Percentiles rank a stretch among this genome's conserved stretches.
Evolutionary conservation across 2,113 vertebrate species (phyloP).

Genomic region (Anthoscopus minutus): DNA sequence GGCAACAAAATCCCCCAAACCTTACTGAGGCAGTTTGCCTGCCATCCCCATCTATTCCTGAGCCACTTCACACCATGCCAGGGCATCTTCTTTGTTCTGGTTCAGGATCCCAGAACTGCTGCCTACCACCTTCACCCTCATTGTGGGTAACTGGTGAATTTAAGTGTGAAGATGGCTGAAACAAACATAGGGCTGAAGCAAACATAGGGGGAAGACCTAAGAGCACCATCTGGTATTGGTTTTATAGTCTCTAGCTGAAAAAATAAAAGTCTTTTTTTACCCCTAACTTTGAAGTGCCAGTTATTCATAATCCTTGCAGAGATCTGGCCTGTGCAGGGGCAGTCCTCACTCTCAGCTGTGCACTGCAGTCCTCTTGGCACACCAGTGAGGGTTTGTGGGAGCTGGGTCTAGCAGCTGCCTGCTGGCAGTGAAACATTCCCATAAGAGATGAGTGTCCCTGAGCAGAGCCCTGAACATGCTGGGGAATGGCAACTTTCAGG

Average conservation of each 20-base stretch:
- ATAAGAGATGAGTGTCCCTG: neutral
- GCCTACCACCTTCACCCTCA: neutral
- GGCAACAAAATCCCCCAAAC: neutral
- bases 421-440: neutral
- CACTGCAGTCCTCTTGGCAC: neutral
- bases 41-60: neutral
- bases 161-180: neutral
- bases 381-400: neutral
- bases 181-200: neutral
- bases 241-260: neutral
- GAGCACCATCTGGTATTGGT: neutral
- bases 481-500: neutral
- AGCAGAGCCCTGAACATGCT: fast-evolving
- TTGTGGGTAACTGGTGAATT: neutral
- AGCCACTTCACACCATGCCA: neutral
- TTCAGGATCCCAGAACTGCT: neutral
- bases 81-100: neutral
- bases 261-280: neutral
- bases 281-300: neutral
- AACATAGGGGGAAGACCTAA: neutral
- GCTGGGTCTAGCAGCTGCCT: neutral
- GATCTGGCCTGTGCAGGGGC: neutral
- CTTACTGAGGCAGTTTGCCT: neutral
- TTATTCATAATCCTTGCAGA: neutral
- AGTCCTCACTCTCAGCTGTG: neutral